Conservation (phyloP, 2,113 vertebrate species). For the Microtus richardsoni region DNA sequence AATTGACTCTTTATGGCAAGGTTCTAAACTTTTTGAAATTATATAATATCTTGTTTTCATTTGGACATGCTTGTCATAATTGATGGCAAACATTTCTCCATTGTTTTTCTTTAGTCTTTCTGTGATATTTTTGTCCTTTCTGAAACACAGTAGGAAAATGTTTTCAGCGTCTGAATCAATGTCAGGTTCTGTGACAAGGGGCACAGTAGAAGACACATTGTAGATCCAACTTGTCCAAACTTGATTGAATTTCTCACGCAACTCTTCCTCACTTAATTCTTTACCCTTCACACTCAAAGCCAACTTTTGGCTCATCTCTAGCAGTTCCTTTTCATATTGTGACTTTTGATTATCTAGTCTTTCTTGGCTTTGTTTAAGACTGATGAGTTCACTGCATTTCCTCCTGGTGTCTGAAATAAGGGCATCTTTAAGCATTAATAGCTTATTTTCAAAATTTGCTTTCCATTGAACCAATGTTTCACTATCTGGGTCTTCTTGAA, state of each 20-base stretch:
- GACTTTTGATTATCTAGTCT: conserved; percentile 59
- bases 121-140: background rate
- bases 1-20: too few relatives aligned
- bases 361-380: conserved; percentile 49
- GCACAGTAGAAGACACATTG: background rate
- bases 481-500: background rate
- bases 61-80: background rate
- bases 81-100: background rate
- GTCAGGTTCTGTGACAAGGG: background rate
- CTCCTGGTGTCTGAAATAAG: background rate
- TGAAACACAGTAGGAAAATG: conserved; percentile 50
- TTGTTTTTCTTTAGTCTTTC: background rate
- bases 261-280: too few relatives aligned
- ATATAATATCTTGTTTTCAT: fast-evolving
- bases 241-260: too few relatives aligned
- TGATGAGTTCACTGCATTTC: background rate
- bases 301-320: conserved; percentile 64
- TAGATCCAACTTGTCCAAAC: background rate
- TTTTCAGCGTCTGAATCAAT: conserved; percentile 53
- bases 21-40: too few relatives aligned
- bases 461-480: background rate
- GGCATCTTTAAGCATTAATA: background rate
- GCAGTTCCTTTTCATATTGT: conserved; percentile 70
- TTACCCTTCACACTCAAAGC: conserved; percentile 40
- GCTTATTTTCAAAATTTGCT: background rate